Percentiles rank a stretch among this genome's conserved stretches.
phyloP scores from a whole-genome alignment of 2,113 vertebrate species.

The Periophthalmodon schlosseri region DNA sequence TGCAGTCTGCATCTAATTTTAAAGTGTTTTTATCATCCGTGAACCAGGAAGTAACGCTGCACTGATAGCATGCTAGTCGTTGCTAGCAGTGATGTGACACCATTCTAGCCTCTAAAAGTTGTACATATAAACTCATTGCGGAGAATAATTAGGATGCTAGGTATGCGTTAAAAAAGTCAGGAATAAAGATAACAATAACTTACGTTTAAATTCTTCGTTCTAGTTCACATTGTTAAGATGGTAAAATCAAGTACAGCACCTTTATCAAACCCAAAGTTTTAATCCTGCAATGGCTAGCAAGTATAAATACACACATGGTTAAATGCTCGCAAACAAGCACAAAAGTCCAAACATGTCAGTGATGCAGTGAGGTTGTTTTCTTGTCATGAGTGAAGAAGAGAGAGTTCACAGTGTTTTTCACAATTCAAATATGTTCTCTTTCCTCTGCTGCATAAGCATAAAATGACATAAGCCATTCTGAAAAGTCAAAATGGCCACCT shows the following conservation, averaged over 20 bases:
- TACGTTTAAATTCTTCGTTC: background rate
- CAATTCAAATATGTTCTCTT: background rate
- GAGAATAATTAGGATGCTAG: no score
- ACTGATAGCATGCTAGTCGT: background rate
- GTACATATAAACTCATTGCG: background rate
- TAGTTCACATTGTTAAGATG: no score
- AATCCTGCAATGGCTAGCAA: background rate
- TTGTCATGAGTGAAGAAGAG: conserved; percentile 41
- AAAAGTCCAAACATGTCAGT: background rate
- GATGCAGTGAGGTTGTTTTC: background rate
- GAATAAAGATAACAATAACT: no score
- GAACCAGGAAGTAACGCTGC: no score
- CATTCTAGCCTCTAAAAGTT: no score
- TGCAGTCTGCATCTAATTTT: no score
- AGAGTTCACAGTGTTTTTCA: background rate
- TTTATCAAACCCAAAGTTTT: background rate
- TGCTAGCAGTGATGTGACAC: no score
- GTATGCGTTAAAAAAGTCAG: no score
- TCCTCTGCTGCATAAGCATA: conserved; percentile 24
- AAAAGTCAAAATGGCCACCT: background rate
- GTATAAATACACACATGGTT: background rate
- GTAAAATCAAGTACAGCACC: background rate
- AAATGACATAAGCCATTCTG: background rate
- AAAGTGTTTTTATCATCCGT: no score
- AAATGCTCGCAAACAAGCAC: background rate